Conservation (phyloP, 2,797 vertebrate genomes). For the Sparidentex hasta region DNA sequence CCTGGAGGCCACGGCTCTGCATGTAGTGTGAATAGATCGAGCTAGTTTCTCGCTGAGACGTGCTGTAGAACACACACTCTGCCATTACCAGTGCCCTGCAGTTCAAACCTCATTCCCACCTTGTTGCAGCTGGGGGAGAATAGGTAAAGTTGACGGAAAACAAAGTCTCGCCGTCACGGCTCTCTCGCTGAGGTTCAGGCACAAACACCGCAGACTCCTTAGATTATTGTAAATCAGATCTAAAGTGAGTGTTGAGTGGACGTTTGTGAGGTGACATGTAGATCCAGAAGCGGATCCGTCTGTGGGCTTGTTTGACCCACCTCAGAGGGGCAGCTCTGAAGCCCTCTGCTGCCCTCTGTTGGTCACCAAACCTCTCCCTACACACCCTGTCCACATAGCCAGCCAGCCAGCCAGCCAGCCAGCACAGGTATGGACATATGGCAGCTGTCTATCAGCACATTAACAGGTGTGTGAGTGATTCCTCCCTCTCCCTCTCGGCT, state of each 20-base stretch:
- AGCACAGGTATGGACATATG: conserved; percentile 69
- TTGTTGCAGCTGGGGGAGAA: conserved; percentile 61
- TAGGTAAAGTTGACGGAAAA: conserved; percentile 73
- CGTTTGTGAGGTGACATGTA: conserved; percentile 51
- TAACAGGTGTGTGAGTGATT: conserved; percentile 77
- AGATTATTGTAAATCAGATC: conserved; percentile 25
- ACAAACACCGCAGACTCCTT: conserved; percentile 11
- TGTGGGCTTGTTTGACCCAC: conserved; percentile 21
- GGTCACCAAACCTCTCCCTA: conserved; percentile 47
- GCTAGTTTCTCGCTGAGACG: conserved; percentile 78
- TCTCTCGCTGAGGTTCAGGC: conserved; percentile 26
- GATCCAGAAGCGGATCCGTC: conserved; percentile 21
- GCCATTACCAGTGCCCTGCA: conserved; percentile 80
- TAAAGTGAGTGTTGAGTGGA: conserved; percentile 40
- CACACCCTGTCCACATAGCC: conserved; percentile 15
- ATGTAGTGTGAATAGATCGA: conserved; percentile 80
- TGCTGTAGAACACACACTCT: conserved; percentile 76
- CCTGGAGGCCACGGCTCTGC: conserved; percentile 83
- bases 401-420: too few species aligned
- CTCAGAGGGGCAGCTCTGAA: conserved; percentile 65
- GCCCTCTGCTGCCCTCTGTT: conserved; percentile 87
- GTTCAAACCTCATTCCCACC: conserved; percentile 77
- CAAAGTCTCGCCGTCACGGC: conserved; percentile 50
- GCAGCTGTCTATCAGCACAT: conserved; percentile 76
- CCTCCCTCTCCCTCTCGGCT: conserved; percentile 46